phyloP scores from a whole-genome alignment of 1,140 invertebrate species.

The Elymnias hypermnestra region DNA sequence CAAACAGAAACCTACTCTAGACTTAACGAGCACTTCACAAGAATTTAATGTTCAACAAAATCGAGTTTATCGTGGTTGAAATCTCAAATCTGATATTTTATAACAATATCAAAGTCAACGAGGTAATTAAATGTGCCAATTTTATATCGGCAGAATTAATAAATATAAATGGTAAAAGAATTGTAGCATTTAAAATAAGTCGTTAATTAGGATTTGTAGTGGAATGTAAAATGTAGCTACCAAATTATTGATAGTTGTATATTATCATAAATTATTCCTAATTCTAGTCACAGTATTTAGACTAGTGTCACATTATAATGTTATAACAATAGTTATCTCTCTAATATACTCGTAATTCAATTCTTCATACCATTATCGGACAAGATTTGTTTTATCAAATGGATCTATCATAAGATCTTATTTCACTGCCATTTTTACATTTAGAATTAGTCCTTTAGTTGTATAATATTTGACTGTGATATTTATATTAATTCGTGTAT shows the following conservation, averaged over 20 bases:
- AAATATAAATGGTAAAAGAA: not conserved
- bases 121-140: not conserved
- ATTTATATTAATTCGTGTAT: conserved; percentile 72
- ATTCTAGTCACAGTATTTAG: conserved; percentile 71
- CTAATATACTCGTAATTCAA: conserved; percentile 6
- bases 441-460: conserved; percentile 60
- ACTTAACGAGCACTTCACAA: too few relatives aligned
- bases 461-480: conserved; percentile 72
- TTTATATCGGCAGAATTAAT: not conserved
- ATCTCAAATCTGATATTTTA: too few relatives aligned
- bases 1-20: too few relatives aligned
- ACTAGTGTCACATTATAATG: conserved; percentile 50
- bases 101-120: not conserved
- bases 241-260: conserved; percentile 36
- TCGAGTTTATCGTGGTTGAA: too few relatives aligned
- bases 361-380: conserved; percentile 5
- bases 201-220: conserved; percentile 13
- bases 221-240: conserved; percentile 44
- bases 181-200: too few relatives aligned
- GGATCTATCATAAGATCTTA: conserved; percentile 4
- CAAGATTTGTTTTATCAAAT: conserved; percentile 17
- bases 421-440: conserved; percentile 65
- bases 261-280: conserved; percentile 66
- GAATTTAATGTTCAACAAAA: too few relatives aligned
- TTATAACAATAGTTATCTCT: conserved; percentile 9